phyloP scores from a whole-genome alignment of 2,888 invertebrate species.

The Pheosia gnoma region DNA sequence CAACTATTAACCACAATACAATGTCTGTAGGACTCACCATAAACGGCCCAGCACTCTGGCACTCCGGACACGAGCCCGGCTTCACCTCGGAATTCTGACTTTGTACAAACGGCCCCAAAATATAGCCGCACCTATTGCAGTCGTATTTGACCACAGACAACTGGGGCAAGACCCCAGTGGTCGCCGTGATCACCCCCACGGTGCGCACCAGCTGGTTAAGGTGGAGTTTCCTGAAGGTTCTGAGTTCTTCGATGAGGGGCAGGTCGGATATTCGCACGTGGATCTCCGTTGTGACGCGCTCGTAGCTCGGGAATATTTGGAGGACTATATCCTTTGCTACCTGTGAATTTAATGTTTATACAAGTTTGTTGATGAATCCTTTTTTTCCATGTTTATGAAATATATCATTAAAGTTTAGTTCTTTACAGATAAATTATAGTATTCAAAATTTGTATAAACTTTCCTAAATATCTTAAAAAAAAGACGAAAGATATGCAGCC shows the following conservation, averaged over 20 bases:
- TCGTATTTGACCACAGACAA: slow-evolving; percentile 98
- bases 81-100: slow-evolving; percentile 96
- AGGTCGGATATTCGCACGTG: slow-evolving; percentile 97
- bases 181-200: slow-evolving; percentile 96
- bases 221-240: slow-evolving; percentile 95
- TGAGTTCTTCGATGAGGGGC: slow-evolving; percentile 97
- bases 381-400: too few relatives aligned
- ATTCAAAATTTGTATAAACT: too few relatives aligned
- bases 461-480: too few relatives aligned
- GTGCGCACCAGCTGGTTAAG: slow-evolving; percentile 96
- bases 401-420: too few relatives aligned
- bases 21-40: slow-evolving; percentile 81
- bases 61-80: slow-evolving; percentile 98
- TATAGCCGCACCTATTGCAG: slow-evolving; percentile 97
- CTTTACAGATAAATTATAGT: too few relatives aligned
- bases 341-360: slow-evolving; percentile 22
- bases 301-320: slow-evolving; percentile 97
- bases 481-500: too few relatives aligned
- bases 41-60: slow-evolving; percentile 98
- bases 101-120: slow-evolving; percentile 98
- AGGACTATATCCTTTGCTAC: slow-evolving; percentile 96
- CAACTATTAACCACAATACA: too few relatives aligned
- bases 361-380: too few relatives aligned
- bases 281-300: slow-evolving; percentile 96
- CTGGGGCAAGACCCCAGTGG: slow-evolving; percentile 98